Percentiles rank a stretch among this genome's conserved stretches.
phyloP scores from a whole-genome alignment of 2,113 vertebrate genomes.

The Hydrochoerus hydrochaeris region DNA sequence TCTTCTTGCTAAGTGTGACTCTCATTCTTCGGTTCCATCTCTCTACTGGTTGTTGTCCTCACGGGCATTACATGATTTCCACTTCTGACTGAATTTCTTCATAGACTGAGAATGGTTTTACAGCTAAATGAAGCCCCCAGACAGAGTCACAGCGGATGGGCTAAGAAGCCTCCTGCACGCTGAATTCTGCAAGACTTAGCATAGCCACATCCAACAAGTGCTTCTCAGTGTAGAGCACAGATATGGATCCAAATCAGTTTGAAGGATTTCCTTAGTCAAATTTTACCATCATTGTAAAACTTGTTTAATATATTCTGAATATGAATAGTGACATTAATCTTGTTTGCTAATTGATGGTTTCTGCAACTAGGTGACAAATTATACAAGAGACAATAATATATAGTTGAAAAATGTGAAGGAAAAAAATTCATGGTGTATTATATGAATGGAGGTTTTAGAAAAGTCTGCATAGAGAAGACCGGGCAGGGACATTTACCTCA shows the following conservation, averaged over 20 bases:
- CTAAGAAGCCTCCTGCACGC: not conserved
- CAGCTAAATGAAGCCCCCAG: not conserved
- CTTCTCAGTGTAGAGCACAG: not conserved
- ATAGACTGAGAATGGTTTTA: conserved; percentile 53
- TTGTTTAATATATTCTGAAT: not conserved
- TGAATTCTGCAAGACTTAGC: not conserved
- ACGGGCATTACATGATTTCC: conserved; percentile 18
- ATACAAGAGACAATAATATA: not conserved
- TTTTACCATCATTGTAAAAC: not conserved
- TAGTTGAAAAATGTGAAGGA: not conserved
- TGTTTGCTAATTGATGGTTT: not conserved
- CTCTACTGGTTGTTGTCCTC: conserved; percentile 20
- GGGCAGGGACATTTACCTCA: not conserved
- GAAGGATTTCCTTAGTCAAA: not conserved
- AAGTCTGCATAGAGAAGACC: not conserved
- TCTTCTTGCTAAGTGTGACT: not conserved
- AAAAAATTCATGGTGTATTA: not conserved
- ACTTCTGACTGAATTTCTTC: conserved; percentile 47
- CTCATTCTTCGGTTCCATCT: conserved; percentile 18
- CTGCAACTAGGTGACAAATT: not conserved
- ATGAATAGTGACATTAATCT: not conserved
- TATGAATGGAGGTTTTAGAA: not conserved
- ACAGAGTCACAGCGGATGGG: conserved; percentile 16
- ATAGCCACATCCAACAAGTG: not conserved
- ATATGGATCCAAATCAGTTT: not conserved